phyloP scores from a whole-genome alignment of 2,113 vertebrate species.

The Leucosticte australis region DNA sequence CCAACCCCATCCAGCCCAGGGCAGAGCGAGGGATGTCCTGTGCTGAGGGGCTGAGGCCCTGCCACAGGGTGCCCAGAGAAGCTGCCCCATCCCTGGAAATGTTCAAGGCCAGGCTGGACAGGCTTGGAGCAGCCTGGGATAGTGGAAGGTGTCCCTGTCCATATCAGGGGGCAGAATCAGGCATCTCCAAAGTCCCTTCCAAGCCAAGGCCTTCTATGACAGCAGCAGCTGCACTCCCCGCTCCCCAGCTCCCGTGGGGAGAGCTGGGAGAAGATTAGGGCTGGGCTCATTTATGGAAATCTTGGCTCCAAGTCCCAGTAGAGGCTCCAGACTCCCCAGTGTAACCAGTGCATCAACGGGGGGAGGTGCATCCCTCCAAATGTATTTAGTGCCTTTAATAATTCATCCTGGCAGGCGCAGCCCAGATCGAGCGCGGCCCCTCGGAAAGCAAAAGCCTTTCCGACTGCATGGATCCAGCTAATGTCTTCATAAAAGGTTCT shows the following conservation, averaged over 20 bases:
- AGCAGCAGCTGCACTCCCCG: rapidly evolving
- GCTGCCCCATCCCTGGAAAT: background rate
- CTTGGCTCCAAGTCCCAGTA: background rate
- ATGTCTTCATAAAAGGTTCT: constrained; percentile 60
- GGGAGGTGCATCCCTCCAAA: background rate
- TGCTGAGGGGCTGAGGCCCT: too few relatives aligned
- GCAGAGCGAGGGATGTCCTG: rapidly evolving
- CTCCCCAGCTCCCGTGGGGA: background rate
- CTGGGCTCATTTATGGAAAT: background rate
- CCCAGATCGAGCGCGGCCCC: background rate
- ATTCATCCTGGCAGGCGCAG: constrained; percentile 40
- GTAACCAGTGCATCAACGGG: background rate
- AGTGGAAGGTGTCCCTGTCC: background rate
- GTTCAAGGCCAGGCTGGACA: background rate
- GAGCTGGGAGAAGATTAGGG: background rate
- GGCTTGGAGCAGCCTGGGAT: background rate
- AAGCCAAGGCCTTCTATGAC: background rate
- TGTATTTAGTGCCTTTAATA: constrained; percentile 50
- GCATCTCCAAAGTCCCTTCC: too few relatives aligned
- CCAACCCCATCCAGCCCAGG: rapidly evolving
- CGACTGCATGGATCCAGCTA: background rate
- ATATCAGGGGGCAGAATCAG: background rate
- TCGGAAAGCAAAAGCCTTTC: constrained; percentile 38
- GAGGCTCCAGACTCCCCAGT: background rate
- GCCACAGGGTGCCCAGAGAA: background rate